Base-by-base conservation (phyloP, 1,140 invertebrate genomes). In the Macrostomum lignano region DNA sequence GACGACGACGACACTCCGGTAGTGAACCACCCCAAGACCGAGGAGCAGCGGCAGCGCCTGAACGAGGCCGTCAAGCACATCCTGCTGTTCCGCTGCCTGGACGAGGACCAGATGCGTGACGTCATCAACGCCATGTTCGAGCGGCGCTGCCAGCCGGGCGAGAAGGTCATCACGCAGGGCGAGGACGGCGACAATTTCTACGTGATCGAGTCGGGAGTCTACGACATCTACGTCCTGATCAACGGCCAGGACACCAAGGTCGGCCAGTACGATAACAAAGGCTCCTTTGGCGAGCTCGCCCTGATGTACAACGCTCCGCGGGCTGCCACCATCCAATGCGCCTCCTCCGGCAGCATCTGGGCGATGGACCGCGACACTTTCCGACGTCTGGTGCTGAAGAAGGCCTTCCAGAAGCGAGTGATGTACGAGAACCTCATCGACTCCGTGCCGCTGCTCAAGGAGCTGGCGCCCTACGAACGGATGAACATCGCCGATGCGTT, bases 171-270 rank as follows among this genome's bases (percentile, higher is more conserved):
- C 49, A 69, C 73, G 44, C 82, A 93, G 56, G 81, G 79, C 21
- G 81, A 91, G 53, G 82, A 91, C 58, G 82, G 82, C 31, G 82
- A 93, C 60, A 84, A 88, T 60, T 91, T 93, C 60, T 93, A 91
- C 62, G 78, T 93, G 42, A 86, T 93, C 51, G 75, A 86, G 37
- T 45, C 43, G 47, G 31, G 31, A 17, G n/a, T 32, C 11, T 35
- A n/a, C 15, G 21, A 36, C 21, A 17, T 23, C n/a, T 20, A 15
- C 11, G 13, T 20, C 6, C 14, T 25, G 10, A 31, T 14, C 11
- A 20, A 33, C 9, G 23, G 13, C n/a, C 10, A 21, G 13, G 24
- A 23, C 14, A 36, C n/a, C 4, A 36, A 36, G 20, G 21, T 36
- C 4, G 25, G 23, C 3, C 28, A 23, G 10, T 36, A 36, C 15